Conservation (phyloP, 2,113 vertebrate genomes). For the Spheniscus mendiculus region DNA sequence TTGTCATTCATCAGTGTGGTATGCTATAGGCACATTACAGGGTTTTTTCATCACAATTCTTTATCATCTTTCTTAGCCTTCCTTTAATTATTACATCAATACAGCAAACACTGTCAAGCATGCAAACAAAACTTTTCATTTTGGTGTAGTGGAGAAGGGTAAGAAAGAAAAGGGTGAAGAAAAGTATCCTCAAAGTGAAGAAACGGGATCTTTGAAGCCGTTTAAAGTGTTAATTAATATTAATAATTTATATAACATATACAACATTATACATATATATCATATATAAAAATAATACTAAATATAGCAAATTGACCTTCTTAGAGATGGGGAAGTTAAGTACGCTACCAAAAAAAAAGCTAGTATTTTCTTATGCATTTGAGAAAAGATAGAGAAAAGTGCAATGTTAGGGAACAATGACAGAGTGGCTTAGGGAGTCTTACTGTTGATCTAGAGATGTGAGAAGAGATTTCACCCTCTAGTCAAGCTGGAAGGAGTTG, state of each 20-base stretch:
- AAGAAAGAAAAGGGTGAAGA: neutral
- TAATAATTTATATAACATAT: neutral
- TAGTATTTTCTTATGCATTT: neutral
- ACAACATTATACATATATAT: neutral
- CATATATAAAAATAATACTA: neutral
- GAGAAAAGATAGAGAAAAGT: neutral
- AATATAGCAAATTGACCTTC: neutral
- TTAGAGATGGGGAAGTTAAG: neutral
- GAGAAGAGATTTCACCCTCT: neutral
- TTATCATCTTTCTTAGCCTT: neutral
- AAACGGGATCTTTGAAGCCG: neutral
- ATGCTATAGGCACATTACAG: neutral
- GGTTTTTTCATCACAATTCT: neutral
- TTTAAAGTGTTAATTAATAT: neutral
- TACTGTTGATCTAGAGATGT: neutral
- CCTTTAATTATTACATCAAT: neutral
- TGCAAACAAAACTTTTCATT: neutral
- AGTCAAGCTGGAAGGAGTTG: neutral
- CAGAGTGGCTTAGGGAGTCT: neutral
- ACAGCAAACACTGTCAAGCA: neutral
- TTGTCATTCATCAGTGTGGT: neutral
- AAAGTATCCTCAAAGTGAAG: neutral
- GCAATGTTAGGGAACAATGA: neutral
- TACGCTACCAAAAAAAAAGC: neutral
- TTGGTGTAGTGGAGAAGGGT: neutral